Conservation (phyloP, 2,797 vertebrate genomes). For the Falco berigora region DNA sequence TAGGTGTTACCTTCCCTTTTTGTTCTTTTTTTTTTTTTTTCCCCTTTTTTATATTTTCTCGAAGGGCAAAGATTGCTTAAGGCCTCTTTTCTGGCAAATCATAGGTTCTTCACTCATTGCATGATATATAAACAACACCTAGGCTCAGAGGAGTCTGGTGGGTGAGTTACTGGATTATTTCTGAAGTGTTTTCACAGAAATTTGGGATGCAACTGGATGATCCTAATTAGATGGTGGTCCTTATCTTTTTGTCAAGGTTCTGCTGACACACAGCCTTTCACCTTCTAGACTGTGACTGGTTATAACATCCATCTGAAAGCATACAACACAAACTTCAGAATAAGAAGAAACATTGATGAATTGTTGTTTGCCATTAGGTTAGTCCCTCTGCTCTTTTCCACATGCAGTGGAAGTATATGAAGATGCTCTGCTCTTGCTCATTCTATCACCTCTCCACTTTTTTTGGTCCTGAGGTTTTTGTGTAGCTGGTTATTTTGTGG, state of each 20-base stretch:
- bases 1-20: background rate
- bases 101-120: background rate
- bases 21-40: too few species aligned
- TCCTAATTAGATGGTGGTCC: background rate
- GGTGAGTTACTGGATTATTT: background rate
- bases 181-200: background rate
- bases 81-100: background rate
- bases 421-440: background rate
- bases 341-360: background rate
- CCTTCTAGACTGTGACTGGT: background rate
- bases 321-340: background rate
- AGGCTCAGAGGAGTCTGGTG: background rate
- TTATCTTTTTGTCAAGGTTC: background rate
- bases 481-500: background rate
- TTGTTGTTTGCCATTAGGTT: background rate
- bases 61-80: background rate
- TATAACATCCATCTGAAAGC: background rate
- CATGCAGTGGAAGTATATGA: background rate
- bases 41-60: background rate
- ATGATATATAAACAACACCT: background rate
- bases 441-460: background rate
- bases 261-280: background rate
- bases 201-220: background rate
- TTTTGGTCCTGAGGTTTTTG: background rate
- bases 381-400: background rate